A percentile compares a stretch with the other conserved stretches of the same genome.
Conservation (phyloP, 2,888 invertebrate species). For the Acanthosepion pharaonis region DNA sequence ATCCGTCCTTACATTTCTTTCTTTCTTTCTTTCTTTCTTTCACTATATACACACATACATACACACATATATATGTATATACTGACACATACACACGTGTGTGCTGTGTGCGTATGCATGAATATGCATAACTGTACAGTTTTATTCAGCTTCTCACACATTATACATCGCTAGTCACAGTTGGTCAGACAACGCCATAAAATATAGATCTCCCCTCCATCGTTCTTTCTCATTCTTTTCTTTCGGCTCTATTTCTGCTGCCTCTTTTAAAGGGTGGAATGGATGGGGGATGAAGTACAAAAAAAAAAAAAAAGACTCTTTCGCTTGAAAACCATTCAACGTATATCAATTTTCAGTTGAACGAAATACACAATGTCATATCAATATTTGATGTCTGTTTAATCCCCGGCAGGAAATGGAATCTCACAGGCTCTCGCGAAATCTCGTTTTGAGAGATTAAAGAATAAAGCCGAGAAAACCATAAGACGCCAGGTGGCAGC, state of each 20-base stretch:
- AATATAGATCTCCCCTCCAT: background rate
- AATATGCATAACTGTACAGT: too few species aligned
- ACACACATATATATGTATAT: too few species aligned
- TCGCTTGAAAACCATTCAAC: background rate
- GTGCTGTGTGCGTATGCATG: too few species aligned
- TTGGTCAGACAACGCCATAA: background rate
- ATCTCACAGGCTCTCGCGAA: background rate
- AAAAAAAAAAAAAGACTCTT: background rate
- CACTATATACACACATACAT: too few species aligned
- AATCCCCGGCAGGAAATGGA: constrained; percentile 9
- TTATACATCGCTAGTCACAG: background rate
- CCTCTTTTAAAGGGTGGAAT: too few species aligned
- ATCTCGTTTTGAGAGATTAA: constrained; percentile 33
- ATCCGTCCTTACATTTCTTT: too few species aligned
- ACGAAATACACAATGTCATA: constrained; percentile 21
- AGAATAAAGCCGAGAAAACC: constrained; percentile 18
- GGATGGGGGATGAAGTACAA: background rate
- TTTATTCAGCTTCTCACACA: background rate
- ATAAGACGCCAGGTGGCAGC: background rate
- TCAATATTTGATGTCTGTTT: constrained; percentile 33
- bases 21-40: too few species aligned
- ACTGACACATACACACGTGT: too few species aligned
- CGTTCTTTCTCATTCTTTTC: background rate
- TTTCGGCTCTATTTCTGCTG: background rate
- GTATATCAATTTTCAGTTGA: constrained; percentile 21